Conservation (phyloP, 2,888 invertebrate genomes). For the Callinectes sapidus region DNA sequence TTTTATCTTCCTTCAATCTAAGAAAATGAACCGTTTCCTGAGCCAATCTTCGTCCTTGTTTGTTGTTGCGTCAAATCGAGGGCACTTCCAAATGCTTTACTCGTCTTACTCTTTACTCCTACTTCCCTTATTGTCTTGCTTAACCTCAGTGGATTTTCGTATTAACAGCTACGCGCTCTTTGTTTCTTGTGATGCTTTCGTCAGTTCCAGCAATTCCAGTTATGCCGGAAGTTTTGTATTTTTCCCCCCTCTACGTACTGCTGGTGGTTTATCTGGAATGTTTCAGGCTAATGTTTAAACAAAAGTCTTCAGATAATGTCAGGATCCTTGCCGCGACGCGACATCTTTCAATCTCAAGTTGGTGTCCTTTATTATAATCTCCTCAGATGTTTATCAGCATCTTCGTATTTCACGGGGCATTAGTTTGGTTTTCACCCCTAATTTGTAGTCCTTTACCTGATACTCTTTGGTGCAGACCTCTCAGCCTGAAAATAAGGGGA, state of each 20-base stretch:
- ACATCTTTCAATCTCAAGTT: neutral
- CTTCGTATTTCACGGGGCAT: neutral
- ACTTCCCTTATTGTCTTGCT: neutral
- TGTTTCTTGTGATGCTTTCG: neutral
- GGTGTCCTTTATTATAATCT: neutral
- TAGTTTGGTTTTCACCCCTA: neutral
- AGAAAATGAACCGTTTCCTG: conserved; percentile 1
- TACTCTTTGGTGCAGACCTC: neutral
- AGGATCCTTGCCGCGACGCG: neutral
- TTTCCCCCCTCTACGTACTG: neutral
- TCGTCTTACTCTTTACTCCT: conserved; percentile 20
- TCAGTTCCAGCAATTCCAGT: neutral
- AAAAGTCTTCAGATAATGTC: neutral
- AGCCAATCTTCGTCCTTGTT: neutral
- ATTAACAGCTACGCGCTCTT: neutral
- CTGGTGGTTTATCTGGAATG: neutral
- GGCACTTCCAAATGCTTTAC: neutral
- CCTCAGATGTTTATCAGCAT: neutral
- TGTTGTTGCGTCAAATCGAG: neutral
- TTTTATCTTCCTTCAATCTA: neutral
- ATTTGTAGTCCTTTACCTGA: neutral
- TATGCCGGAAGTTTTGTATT: neutral
- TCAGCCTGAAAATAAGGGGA: neutral
- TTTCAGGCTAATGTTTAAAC: neutral
- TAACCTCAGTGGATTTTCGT: neutral